phyloP scores from a whole-genome alignment of 92 coral and sea anemone genomes.

The Zoanthus gigantus region DNA sequence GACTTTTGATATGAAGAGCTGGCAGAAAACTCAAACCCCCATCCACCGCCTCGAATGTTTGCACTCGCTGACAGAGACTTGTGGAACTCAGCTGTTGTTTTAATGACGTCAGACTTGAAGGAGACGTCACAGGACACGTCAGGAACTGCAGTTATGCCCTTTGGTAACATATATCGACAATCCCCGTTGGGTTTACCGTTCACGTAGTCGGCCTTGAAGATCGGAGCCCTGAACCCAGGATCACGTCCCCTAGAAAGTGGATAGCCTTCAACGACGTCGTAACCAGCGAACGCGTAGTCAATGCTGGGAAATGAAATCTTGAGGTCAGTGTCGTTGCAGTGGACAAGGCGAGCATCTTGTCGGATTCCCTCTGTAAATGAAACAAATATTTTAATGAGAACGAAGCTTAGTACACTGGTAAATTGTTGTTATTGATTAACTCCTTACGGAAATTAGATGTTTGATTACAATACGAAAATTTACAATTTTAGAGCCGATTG shows the following conservation, averaged over 20 bases:
- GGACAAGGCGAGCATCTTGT: constrained; percentile 19
- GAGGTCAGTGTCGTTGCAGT: constrained; percentile 3
- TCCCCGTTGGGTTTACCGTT: constrained; percentile 25
- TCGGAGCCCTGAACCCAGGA: constrained; percentile 51
- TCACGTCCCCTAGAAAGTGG: constrained; percentile 57
- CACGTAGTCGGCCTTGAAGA: constrained; percentile 37
- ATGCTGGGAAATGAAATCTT: constrained; percentile 49
- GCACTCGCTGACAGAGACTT: constrained; percentile 37
- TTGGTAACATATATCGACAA: constrained; percentile 39
- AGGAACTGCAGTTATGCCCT: constrained; percentile 43
- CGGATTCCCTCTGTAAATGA: constrained; percentile 2
- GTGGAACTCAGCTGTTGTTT: constrained; percentile 30
- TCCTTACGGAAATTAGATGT: too few relatives aligned
- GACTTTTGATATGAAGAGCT: constrained; percentile 40
- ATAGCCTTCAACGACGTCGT: constrained; percentile 59
- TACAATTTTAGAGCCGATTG: too few relatives aligned
- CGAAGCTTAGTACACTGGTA: background rate
- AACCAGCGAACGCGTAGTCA: constrained; percentile 53
- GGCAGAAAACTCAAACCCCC: constrained; percentile 50
- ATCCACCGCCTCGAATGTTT: constrained; percentile 35
- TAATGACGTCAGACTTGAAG: background rate
- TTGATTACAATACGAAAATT: background rate
- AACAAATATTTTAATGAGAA: too few relatives aligned
- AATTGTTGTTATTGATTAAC: too few relatives aligned
- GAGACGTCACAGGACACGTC: constrained; percentile 41